Evolutionary conservation across 2,113 vertebrate genomes (phyloP).

Genomic region (Nettapus auritus): DNA sequence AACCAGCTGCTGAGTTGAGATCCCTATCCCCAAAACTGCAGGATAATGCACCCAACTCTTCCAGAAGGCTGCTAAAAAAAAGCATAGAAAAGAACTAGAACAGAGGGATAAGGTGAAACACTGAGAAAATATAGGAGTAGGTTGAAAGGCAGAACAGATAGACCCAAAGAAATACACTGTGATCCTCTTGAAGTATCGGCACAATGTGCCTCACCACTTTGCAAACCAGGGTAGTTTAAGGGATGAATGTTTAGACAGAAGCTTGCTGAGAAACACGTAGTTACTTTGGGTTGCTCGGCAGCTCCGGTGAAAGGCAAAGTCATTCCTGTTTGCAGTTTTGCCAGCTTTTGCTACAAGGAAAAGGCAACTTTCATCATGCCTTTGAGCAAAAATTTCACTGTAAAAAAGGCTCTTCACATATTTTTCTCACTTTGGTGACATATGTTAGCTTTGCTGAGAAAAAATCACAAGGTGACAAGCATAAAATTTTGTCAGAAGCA

Average conservation of each 20-base stretch:
- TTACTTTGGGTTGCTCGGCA: not conserved
- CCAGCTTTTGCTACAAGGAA: not conserved
- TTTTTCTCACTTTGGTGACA: slow-evolving; percentile 49
- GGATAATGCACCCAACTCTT: not conserved
- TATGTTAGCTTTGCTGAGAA: slow-evolving; percentile 30
- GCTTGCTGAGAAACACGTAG: not conserved
- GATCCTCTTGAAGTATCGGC: not conserved
- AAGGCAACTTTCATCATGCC: not conserved
- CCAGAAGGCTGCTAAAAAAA: not conserved
- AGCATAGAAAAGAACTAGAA: not conserved
- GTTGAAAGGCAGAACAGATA: not conserved
- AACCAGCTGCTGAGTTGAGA: not conserved
- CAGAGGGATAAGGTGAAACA: not conserved
- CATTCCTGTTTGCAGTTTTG: not conserved
- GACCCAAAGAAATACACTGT: not conserved
- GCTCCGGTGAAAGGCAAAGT: not conserved
- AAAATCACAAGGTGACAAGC: slow-evolving; percentile 24
- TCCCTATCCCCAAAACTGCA: not conserved
- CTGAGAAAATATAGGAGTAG: not conserved
- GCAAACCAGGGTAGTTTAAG: not conserved
- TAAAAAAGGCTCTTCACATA: not conserved
- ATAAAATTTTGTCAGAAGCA: slow-evolving; percentile 23
- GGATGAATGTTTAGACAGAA: not conserved
- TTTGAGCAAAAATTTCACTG: slow-evolving; percentile 12
- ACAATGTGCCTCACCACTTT: not conserved